These are phyloP conservation scores for Leucophenga montana DNA, from an alignment of 2,888 invertebrate genomes.

Conservation along the genomic window DNA sequence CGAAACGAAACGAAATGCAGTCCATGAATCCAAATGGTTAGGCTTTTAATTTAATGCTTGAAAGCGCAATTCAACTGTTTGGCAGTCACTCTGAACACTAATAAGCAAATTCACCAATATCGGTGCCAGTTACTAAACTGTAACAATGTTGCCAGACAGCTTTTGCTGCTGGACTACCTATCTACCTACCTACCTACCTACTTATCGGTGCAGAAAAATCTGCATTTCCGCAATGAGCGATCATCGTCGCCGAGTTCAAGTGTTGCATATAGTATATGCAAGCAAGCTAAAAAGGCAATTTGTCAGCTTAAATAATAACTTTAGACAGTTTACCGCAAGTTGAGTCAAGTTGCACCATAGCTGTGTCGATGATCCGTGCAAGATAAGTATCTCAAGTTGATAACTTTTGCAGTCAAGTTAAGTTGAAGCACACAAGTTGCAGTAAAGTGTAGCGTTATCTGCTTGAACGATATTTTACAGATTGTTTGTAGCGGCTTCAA, in stretches of 20 bases:
- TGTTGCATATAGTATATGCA: not conserved
- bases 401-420: too few species aligned
- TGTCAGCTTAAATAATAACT: slow-evolving; percentile 67
- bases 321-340: slow-evolving; percentile 62
- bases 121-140: slow-evolving; percentile 3
- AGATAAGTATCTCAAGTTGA: too few species aligned
- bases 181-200: not conserved
- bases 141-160: not conserved
- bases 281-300: slow-evolving; percentile 50
- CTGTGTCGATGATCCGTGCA: too few species aligned
- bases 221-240: slow-evolving; percentile 20
- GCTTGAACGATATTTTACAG: too few species aligned
- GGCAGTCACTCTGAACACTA: not conserved
- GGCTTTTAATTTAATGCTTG: slow-evolving; percentile 8
- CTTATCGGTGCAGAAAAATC: slow-evolving; percentile 16
- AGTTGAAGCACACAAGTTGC: too few species aligned
- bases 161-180: not conserved
- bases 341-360: too few species aligned
- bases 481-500: too few species aligned
- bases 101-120: not conserved
- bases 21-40: too few species aligned
- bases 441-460: too few species aligned
- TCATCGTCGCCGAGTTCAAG: not conserved
- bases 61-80: not conserved
- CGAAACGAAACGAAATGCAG: slow-evolving; percentile 16